These are phyloP conservation scores for Equus quagga DNA, from an alignment of 2,113 vertebrate genomes.

Conservation along the genomic window DNA sequence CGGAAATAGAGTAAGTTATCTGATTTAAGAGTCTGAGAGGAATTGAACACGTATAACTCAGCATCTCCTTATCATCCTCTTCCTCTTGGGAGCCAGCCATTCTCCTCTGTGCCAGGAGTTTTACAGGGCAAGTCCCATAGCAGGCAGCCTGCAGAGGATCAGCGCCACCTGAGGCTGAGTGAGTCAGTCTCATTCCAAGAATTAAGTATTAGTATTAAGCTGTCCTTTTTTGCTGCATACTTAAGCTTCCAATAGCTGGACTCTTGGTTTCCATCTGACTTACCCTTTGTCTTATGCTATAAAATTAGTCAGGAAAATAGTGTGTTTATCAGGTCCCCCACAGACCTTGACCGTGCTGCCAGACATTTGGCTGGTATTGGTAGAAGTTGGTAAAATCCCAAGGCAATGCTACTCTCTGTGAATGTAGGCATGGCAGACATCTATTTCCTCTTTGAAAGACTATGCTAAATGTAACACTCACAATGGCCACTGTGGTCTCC, in stretches of 20 bases:
- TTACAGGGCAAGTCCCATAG: background rate
- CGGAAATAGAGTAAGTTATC: background rate
- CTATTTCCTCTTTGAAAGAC: background rate
- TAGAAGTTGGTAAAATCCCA: background rate
- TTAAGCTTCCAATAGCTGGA: background rate
- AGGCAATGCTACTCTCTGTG: background rate
- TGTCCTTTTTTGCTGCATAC: background rate
- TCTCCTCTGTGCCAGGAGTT: background rate
- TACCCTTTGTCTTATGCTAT: background rate
- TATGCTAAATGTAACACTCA: background rate
- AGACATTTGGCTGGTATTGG: background rate
- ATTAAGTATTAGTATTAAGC: background rate
- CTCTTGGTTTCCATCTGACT: background rate
- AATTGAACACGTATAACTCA: background rate
- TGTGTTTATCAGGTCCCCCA: background rate
- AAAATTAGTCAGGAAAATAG: conserved; percentile 25
- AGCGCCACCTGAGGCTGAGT: background rate
- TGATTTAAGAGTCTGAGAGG: background rate
- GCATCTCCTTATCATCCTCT: background rate
- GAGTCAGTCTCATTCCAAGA: background rate
- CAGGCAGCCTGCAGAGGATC: background rate
- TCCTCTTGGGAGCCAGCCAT: background rate
- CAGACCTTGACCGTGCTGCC: background rate
- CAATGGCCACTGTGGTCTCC: background rate
- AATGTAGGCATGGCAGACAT: background rate